Evolutionary conservation across 2,797 vertebrate species (phyloP).

Genomic region (Zalophus californianus): DNA sequence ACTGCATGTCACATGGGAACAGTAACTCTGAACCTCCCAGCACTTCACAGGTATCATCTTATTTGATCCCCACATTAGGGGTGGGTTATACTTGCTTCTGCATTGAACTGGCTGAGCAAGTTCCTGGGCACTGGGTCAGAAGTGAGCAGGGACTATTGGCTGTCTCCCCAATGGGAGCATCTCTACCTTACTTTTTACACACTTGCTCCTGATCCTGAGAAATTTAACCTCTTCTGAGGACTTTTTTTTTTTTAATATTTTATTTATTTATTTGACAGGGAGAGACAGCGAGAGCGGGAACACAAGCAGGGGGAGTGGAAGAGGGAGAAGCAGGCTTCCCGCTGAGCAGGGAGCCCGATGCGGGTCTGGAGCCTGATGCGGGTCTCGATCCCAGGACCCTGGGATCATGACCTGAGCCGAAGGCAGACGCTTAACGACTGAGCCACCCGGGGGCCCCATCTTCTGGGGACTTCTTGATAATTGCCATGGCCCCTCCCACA

Average conservation of each 20-base stretch:
- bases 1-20: background rate
- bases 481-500: accelerated
- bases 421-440: too few species aligned
- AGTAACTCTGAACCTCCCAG: background rate
- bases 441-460: too few species aligned
- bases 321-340: too few species aligned
- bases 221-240: background rate
- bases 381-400: too few species aligned
- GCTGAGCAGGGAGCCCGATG: too few species aligned
- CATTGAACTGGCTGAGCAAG: background rate
- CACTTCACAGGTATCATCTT: background rate
- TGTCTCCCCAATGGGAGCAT: background rate
- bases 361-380: too few species aligned
- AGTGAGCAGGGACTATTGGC: accelerated
- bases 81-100: background rate
- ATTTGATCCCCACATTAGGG: background rate
- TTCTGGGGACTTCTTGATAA: background rate
- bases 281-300: too few species aligned
- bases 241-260: background rate
- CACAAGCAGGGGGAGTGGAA: too few species aligned
- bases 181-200: background rate
- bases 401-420: too few species aligned
- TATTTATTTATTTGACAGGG: too few species aligned
- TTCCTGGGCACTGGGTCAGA: background rate
- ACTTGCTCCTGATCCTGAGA: background rate